phyloP scores from a whole-genome alignment of 2,888 invertebrate species.

The Cartodere bifasciata region DNA sequence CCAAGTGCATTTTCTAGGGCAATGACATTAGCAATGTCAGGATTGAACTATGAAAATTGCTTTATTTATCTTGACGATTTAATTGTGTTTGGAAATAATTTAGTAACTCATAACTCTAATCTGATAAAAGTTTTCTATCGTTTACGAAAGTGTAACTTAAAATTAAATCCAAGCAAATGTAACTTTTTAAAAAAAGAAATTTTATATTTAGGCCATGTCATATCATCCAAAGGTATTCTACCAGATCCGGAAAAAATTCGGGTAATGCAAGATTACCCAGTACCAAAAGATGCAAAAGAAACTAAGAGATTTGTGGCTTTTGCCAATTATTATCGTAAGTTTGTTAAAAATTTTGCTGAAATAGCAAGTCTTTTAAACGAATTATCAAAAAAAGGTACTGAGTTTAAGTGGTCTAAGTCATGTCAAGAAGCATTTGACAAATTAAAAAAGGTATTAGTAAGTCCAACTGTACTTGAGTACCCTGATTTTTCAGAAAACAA shows the following conservation, averaged over 20 bases:
- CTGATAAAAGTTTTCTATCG: slow-evolving; percentile 13
- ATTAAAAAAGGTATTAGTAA: slow-evolving; percentile 10
- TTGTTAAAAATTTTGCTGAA: slow-evolving; percentile 13
- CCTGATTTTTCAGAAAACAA: slow-evolving; percentile 12
- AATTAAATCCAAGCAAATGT: too few relatives aligned
- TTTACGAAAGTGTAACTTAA: slow-evolving; percentile 14
- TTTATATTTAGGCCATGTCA: too few relatives aligned
- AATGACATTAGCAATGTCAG: slow-evolving; percentile 17
- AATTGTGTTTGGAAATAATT: slow-evolving; percentile 16
- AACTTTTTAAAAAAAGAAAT: too few relatives aligned
- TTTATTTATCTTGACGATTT: too few relatives aligned
- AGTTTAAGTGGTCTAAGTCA: slow-evolving; percentile 12
- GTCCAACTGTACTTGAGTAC: slow-evolving; percentile 12
- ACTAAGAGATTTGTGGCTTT: slow-evolving; percentile 16
- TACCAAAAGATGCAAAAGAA: slow-evolving; percentile 13
- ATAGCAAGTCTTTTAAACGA: slow-evolving; percentile 3
- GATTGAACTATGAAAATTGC: slow-evolving; percentile 16
- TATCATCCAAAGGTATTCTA: slow-evolving; percentile 16
- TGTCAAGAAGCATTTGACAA: slow-evolving; percentile 15
- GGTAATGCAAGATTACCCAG: slow-evolving; percentile 13
- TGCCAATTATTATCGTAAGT: slow-evolving; percentile 15
- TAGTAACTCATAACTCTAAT: slow-evolving; percentile 16
- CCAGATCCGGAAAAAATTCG: slow-evolving; percentile 13
- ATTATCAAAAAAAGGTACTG: too few relatives aligned
- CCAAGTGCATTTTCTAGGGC: slow-evolving; percentile 20